Evolutionary conservation across 2,113 vertebrate species (phyloP), one percentile per base, ranked within the genome.

Genomic region (Labrus mixtus): DNA sequence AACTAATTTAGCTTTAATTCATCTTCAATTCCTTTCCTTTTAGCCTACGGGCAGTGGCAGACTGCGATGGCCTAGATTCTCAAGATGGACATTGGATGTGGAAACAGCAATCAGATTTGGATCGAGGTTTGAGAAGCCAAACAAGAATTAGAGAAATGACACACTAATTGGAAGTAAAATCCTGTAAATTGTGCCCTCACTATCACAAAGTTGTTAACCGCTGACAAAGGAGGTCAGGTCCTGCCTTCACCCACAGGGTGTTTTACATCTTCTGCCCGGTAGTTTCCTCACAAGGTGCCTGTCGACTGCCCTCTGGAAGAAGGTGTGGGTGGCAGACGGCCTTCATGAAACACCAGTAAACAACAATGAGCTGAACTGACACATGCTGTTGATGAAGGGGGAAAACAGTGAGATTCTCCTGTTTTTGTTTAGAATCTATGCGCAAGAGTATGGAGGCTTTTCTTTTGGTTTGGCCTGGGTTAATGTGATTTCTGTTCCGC

Each of bases 401-500:
- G 61, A 60, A 86, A 89, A 85, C 83, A 82, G 61, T 72, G 69
- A 83, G 77, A 89, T 70, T 78, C 85, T 87, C 68, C 78, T 77
- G 81, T 86, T 93, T 89, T 91, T 91, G 87, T 91, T 90, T 90
- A 81, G 81, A 85, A 84, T 81, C 76, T 79, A 82, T 81, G 83
- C 73, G 80, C 74, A 59, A 75, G 76, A 81, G 84, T 78, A 89
- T 73, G 67, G 73, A 59, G 81, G 80, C 78, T 87, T 88, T 83
- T 76, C 89, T 91, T 91, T 90, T 89, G 86, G 88, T 91, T 90
- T 70, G 87, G 84, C 80, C 69, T 86, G 86, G 90, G 93, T 94
- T 94, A 93, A 95, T 94, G 91, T 84, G 90, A 94, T 95, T 94
- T 94, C 86, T 68, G 90, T 94, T 94, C 91, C 93, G 93, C 93